Percentiles rank a stretch among this genome's conserved stretches.
phyloP scores from a whole-genome alignment of 2,888 invertebrate species.

The Trissolcus japonicus region DNA sequence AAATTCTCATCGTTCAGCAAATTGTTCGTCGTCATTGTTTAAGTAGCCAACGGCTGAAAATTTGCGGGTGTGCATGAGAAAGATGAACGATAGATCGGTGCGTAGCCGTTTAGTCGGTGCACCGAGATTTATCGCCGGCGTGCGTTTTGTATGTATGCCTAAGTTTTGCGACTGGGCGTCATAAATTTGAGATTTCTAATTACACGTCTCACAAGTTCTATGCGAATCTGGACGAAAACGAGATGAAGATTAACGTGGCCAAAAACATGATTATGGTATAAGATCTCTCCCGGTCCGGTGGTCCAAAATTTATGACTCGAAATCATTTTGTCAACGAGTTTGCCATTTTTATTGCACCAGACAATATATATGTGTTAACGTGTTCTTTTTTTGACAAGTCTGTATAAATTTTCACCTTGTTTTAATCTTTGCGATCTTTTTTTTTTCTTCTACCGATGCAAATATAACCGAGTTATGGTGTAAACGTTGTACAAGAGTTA shows the following conservation, averaged over 20 bases:
- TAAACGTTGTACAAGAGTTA: too few species aligned
- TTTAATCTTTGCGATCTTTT: not conserved
- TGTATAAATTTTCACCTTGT: not conserved
- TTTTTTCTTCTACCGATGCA: not conserved
- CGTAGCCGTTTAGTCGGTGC: conserved; percentile 64
- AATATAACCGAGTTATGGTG: too few species aligned
- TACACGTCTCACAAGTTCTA: conserved; percentile 59
- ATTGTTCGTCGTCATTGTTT: too few species aligned
- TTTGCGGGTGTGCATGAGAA: conserved; percentile 64
- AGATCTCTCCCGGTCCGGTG: conserved; percentile 28
- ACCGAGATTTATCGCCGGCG: conserved; percentile 62
- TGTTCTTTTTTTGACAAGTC: too few species aligned
- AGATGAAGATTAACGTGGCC: conserved; percentile 38
- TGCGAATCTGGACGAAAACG: conserved; percentile 47
- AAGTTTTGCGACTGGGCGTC: conserved; percentile 54
- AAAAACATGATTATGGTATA: conserved; percentile 33
- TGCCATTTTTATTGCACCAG: not conserved
- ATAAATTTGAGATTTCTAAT: conserved; percentile 67
- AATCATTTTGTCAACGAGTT: conserved; percentile 20
- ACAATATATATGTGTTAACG: too few species aligned
- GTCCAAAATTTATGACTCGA: conserved; percentile 40
- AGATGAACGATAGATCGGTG: conserved; percentile 68
- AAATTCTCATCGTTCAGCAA: too few species aligned
- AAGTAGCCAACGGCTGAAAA: conserved; percentile 50
- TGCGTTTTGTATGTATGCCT: conserved; percentile 31